These are phyloP conservation scores for Sinelater perroti DNA, from an alignment of 2,888 invertebrate species.

Conservation along the genomic window DNA sequence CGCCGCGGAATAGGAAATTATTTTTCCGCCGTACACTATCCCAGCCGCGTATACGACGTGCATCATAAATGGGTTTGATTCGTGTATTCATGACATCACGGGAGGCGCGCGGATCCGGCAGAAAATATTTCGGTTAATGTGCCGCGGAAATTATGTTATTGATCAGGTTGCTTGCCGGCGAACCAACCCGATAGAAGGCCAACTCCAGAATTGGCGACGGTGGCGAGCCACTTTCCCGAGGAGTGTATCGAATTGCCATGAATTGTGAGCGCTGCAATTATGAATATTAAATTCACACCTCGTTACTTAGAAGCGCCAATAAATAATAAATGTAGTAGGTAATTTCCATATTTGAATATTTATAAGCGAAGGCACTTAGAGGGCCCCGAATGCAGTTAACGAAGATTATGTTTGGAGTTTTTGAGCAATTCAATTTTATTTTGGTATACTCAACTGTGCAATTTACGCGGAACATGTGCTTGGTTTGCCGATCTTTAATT, in stretches of 20 bases:
- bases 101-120: too few species aligned
- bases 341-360: slow-evolving; percentile 50
- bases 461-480: too few species aligned
- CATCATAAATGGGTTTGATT: slow-evolving; percentile 51
- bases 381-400: slow-evolving; percentile 30
- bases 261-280: slow-evolving; percentile 32
- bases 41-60: slow-evolving; percentile 49
- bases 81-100: slow-evolving; percentile 44
- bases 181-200: slow-evolving; percentile 12
- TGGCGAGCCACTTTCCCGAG: background rate
- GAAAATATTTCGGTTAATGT: slow-evolving; percentile 33
- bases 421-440: too few species aligned
- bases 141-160: slow-evolving; percentile 30
- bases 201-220: background rate
- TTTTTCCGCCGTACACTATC: slow-evolving; percentile 55
- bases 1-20: slow-evolving; percentile 53
- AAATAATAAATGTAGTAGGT: slow-evolving; percentile 42
- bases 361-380: slow-evolving; percentile 42
- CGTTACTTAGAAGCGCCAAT: slow-evolving; percentile 46
- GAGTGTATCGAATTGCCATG: slow-evolving; percentile 16
- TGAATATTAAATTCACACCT: slow-evolving; percentile 47
- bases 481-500: too few species aligned
- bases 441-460: too few species aligned
- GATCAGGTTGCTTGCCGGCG: slow-evolving; percentile 12
- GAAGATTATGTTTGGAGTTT: slow-evolving; percentile 31